Evolutionary conservation across 2,113 vertebrate species (phyloP).

Genomic region (Chrysemys picta): DNA sequence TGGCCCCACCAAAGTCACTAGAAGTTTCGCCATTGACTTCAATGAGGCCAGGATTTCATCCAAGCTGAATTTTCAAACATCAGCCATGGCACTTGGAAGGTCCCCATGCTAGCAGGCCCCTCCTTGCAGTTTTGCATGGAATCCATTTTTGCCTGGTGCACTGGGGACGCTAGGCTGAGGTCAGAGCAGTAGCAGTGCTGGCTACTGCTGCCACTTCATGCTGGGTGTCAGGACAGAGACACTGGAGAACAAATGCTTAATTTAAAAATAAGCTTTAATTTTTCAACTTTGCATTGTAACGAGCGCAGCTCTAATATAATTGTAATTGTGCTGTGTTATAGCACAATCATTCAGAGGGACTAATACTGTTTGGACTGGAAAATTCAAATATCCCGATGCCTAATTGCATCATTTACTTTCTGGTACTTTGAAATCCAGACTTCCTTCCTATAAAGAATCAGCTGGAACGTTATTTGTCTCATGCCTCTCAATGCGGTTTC

Average conservation of each 20-base stretch:
- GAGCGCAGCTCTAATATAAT: background rate
- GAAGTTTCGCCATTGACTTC: background rate
- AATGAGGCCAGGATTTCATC: background rate
- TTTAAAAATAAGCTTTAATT: background rate
- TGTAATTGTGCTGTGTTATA: background rate
- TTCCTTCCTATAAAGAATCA: slow-evolving; percentile 42
- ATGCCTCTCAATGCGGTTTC: background rate
- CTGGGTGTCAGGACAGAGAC: background rate
- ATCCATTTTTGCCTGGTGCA: background rate
- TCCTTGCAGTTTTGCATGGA: background rate
- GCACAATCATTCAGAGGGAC: background rate
- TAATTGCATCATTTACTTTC: slow-evolving; percentile 26
- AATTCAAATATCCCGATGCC: slow-evolving; percentile 14
- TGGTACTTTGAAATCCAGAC: slow-evolving; percentile 15
- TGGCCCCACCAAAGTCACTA: background rate
- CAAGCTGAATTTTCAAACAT: background rate
- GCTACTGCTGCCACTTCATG: background rate
- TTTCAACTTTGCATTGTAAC: background rate
- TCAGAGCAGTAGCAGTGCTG: fast-evolving
- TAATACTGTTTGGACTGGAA: background rate
- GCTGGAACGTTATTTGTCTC: slow-evolving; percentile 25
- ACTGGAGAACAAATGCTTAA: background rate
- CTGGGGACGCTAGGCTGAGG: background rate
- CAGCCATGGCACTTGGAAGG: background rate
- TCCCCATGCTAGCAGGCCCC: too few relatives aligned